Conservation (phyloP, 1,140 invertebrate species). For the Apis dorsata region DNA sequence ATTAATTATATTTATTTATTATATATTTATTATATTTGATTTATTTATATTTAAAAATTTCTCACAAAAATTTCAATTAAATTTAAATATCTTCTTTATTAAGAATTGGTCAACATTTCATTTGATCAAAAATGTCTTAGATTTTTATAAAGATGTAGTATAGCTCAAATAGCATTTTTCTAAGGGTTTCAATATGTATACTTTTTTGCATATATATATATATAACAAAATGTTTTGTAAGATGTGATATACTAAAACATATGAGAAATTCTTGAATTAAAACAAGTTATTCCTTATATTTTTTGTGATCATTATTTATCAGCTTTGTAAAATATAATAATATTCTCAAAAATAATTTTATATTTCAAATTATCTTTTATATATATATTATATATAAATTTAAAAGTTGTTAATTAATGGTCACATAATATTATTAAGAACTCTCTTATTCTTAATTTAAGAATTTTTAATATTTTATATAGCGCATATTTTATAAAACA, state of each 20-base stretch:
- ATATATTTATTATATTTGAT: background rate
- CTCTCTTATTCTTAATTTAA: background rate
- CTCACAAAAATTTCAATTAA: background rate
- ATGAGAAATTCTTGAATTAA: slow-evolving; percentile 16
- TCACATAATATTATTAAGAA: slow-evolving; percentile 10
- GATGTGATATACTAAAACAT: background rate
- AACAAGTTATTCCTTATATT: slow-evolving; percentile 14
- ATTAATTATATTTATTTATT: background rate
- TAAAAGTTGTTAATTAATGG: slow-evolving; percentile 15
- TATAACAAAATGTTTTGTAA: slow-evolving; percentile 22
- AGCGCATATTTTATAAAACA: slow-evolving; percentile 1
- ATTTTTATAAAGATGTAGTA: background rate
- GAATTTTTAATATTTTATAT: background rate
- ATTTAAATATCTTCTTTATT: background rate
- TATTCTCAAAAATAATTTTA: background rate
- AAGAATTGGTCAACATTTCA: background rate
- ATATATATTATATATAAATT: background rate
- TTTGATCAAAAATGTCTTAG: slow-evolving; percentile 12
- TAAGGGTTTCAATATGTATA: slow-evolving; percentile 17
- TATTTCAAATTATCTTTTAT: background rate
- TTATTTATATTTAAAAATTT: background rate
- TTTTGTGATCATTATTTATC: background rate
- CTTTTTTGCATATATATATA: slow-evolving; percentile 12
- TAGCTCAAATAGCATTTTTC: slow-evolving; percentile 12
- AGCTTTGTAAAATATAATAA: slow-evolving; percentile 2